Percentiles rank a stretch among this genome's conserved stretches.
Conservation (phyloP, 2,797 vertebrate species). For the Erithacus rubecula region DNA sequence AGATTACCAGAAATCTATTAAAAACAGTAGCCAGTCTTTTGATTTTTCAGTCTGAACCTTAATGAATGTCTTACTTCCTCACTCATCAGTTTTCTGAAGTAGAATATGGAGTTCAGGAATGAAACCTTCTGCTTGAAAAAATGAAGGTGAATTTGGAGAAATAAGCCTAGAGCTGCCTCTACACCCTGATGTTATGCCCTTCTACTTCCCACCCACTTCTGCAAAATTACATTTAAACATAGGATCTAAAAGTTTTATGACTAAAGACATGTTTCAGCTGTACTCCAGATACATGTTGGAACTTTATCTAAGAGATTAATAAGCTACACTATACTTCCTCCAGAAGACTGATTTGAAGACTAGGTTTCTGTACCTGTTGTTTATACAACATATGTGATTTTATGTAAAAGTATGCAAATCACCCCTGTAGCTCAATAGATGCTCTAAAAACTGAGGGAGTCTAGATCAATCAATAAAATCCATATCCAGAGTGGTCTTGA, state of each 20-base stretch:
- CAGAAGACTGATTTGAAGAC: not conserved
- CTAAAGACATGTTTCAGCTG: not conserved
- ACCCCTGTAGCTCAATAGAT: not conserved
- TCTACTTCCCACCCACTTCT: not conserved
- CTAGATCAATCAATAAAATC: not conserved
- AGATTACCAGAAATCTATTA: not conserved
- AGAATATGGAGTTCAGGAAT: not conserved
- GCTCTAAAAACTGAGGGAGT: not conserved
- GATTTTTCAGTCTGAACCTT: not conserved
- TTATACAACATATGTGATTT: not conserved
- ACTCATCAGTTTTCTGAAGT: not conserved
- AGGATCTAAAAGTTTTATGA: not conserved
- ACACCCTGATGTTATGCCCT: not conserved
- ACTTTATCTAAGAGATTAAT: not conserved
- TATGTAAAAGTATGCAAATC: not conserved
- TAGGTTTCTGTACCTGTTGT: not conserved
- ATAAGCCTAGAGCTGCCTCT: not conserved
- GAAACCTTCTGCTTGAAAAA: not conserved
- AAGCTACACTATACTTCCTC: not conserved
- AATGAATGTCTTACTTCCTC: not conserved
- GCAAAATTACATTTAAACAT: not conserved
- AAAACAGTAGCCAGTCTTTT: not conserved
- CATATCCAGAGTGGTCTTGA: not conserved
- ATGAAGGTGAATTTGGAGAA: not conserved
- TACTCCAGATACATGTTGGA: not conserved